A percentile compares a stretch with the other conserved stretches of the same genome.
These are phyloP conservation scores for Serinus canaria DNA, from an alignment of 2,113 vertebrate species.

Conservation along the genomic window DNA sequence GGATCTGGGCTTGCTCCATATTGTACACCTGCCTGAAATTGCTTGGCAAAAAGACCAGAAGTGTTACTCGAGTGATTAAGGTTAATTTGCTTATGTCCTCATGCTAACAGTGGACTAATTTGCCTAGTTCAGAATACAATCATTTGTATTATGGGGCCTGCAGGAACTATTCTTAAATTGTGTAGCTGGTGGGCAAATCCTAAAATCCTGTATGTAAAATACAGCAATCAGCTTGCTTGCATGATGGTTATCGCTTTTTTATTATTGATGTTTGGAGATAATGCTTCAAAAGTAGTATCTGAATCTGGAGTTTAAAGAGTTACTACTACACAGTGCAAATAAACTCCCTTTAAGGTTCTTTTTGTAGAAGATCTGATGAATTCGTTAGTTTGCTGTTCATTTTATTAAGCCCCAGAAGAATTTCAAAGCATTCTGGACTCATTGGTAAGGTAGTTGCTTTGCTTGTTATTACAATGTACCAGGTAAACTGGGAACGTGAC, in stretches of 20 bases:
- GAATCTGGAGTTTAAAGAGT: constrained; percentile 57
- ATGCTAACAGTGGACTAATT: constrained; percentile 64
- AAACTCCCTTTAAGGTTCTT: constrained; percentile 65
- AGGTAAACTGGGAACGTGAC: constrained; percentile 53
- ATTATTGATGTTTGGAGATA: constrained; percentile 55
- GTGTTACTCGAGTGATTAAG: constrained; percentile 52
- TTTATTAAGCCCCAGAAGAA: constrained; percentile 65
- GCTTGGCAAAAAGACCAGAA: constrained; percentile 59
- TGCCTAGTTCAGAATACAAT: constrained; percentile 49
- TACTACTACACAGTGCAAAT: constrained; percentile 63
- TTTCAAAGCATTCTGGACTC: constrained; percentile 57
- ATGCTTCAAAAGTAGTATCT: constrained; percentile 66
- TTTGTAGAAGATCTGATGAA: constrained; percentile 65
- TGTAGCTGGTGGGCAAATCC: constrained; percentile 61
- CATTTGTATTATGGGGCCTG: constrained; percentile 42
- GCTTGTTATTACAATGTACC: constrained; percentile 23
- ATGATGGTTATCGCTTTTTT: constrained; percentile 61
- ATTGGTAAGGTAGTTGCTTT: constrained; percentile 58
- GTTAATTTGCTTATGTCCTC: constrained; percentile 61
- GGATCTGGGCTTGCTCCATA: constrained; percentile 65
- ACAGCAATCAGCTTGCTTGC: constrained; percentile 61
- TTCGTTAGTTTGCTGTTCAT: constrained; percentile 65
- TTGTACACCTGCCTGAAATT: constrained; percentile 37
- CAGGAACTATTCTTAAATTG: constrained; percentile 49
- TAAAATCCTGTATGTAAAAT: constrained; percentile 59